Evolutionary conservation across 2,797 vertebrate genomes (phyloP), one percentile per base, ranked within the genome.

Genomic region (Tachyglossus aculeatus): DNA sequence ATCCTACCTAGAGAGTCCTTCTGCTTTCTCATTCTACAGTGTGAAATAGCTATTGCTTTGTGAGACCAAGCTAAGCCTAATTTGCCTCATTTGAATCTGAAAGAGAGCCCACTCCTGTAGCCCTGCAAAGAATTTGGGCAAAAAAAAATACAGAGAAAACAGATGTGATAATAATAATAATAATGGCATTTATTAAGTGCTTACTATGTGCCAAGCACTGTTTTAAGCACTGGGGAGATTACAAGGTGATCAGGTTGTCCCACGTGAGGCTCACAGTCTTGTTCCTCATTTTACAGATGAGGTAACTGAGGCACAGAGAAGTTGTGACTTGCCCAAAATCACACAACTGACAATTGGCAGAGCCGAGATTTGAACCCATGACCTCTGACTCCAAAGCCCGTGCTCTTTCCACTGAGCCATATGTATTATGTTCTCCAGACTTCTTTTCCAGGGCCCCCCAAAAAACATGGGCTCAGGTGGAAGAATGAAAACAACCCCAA

Each of bases 21-120:
- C 71, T 51, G 33, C 74, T 79, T 88, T 91, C 86, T 89, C 85
- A 74, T 57, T 22, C 81, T 64, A 47, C 65, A 68, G 82, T 79
- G 71, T 77, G 79, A 82, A 81, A 83, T 79, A 84, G 83, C 74
- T 64, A 58, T 80, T 76, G 76, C 78, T 62, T 81, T 80, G 72
- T 86, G 78, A 69, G 75, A 70, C 73, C 71, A 80, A 76, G 67
- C 60, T 67, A 80, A 73, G 71, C 60, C 78, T 80, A 84, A 83
- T 83, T 86, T 85, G 81, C 83, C 77, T 91, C 78, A 88, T 89
- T 91, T 91, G 81, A 89, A 90, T 91, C 81, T 89, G 87, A 90
- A 91, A 90, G 80, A 83, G 77, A 92, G 71, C 87, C 90, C 85
- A 89, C 90, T 92, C 92, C 90, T 91, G 90, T 82, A 63, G 72